Base-by-base conservation (phyloP, 2,113 vertebrate genomes). In the Acanthochromis polyacanthus region DNA sequence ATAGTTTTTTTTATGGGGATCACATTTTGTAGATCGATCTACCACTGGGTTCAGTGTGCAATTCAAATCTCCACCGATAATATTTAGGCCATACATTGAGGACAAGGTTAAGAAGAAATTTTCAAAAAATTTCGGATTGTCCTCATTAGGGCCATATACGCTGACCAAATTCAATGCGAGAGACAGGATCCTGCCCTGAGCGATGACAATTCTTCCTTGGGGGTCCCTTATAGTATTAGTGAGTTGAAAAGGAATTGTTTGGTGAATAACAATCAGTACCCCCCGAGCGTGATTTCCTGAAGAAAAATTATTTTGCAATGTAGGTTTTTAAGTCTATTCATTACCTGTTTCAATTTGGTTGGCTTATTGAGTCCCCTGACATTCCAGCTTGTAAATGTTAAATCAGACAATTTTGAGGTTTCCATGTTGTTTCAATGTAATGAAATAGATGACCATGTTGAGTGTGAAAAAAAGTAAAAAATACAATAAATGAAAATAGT, bases 341-440 rank as follows among this genome's bases (percentile, higher is more conserved):
- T 57, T 57, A 59, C 57, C 57, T 59, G 57, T 59, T 59, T 59
- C 30, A 59, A 16, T 59, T 59, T 59, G 12, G 57, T 38, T n/a
- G 5, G 5, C 28, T 30, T 30, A 30, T 30, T 30, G 5, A 30
- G 28, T 30, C 5, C 28, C 28, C 5, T 59, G 32, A 38, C 57
- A 59, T 59, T 59, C 57, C 32, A 59, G 57, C 17, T 59, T 59
- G 32, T 38, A 59, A 59, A 38, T 38, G 19, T 36, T 38, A 59
- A 36, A 38, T n/a, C n/a, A n/a, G n/a, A n/a, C 57, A 59, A 3
- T 59, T 59, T 58, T 32, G 56, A 8, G 19, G 25, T 58, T 30
- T 58, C 7, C 43, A 45, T 7, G 6, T 45, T 45, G 2, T 5
- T 30, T 30, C 5, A 5, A 2, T 45, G 6, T 15, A 7, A 2